Evolutionary conservation across 1,140 invertebrate species (phyloP), one percentile per base, ranked within the genome.

Genomic region (Temnothorax nylanderi): DNA sequence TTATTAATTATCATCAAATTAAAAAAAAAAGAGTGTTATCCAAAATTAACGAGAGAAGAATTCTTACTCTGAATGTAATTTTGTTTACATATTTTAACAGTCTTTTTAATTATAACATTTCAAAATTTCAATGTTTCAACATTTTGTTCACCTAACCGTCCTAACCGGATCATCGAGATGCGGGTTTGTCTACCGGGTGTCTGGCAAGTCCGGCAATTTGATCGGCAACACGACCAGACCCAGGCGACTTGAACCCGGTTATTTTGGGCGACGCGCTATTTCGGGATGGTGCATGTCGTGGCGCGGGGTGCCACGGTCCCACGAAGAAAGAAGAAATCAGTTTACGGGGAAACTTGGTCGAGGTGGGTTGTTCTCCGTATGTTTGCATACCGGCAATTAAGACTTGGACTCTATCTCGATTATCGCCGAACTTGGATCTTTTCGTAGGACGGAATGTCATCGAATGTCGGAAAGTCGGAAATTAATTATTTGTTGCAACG

Each of bases 201-300:
- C 41, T 21, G 13, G 16, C 8, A 37, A 49, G 3, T 47, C 10
- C 11, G 75, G 60, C 87, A 85, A 88, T 89, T 88, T 44, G 85
- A 49, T 7, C 41, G 47, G 51, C 37, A 41, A 69, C 60, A 77
- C 87, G 88, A 91, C 82, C 88, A 89, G 88, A 89, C 26, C 80
- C 88, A 89, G 92, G 91, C 80, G 69, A 75, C 90, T 91, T 91
- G 64, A 91, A 92, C 88, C 85, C 86, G 81, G 88, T 89, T 94
- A 94, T 94, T 93, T 94, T 93, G 92, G 88, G 92, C 34, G 78
- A 34, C 58, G 71, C 85, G 91, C 92, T 94, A 94, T 94, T 94
- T 93, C 91, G 86, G 88, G 90, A 93, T 88, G 89, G 91, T 90
- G 65, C 49, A 89, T 92, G 89, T 89, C 93, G 93, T 90, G 49